Conservation (phyloP, 2,113 vertebrate species). For the Sceloporus undulatus region DNA sequence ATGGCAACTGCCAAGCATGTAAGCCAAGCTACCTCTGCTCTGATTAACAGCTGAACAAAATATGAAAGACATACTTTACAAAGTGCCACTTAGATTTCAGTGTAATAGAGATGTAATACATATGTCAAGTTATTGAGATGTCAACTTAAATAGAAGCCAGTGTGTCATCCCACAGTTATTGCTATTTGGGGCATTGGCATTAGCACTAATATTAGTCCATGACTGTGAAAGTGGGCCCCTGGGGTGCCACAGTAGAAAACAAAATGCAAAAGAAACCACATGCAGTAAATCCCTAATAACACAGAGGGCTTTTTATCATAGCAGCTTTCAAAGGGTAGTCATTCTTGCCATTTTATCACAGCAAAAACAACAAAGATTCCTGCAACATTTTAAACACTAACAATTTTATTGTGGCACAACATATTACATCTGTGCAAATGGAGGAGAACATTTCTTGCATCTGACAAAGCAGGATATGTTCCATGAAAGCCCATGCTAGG, state of each 20-base stretch:
- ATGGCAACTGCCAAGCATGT: conserved; percentile 11
- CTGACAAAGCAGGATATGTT: not conserved
- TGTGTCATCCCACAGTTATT: conserved; percentile 71
- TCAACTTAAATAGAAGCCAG: conserved; percentile 73
- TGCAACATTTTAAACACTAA: not conserved
- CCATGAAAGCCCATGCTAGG: not conserved
- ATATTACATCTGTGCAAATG: not conserved
- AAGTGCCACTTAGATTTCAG: conserved; percentile 58
- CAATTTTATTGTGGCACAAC: not conserved
- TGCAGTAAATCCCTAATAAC: conserved; percentile 48
- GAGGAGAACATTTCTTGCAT: not conserved
- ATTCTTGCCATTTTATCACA: not conserved
- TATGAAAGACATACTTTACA: conserved; percentile 61
- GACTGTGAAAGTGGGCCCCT: conserved; percentile 47
- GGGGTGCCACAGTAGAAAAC: conserved; percentile 52
- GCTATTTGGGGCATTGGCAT: conserved; percentile 58
- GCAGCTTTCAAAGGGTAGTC: not conserved
- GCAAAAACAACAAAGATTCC: not conserved
- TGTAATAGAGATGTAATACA: conserved; percentile 68
- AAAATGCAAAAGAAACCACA: conserved; percentile 39
- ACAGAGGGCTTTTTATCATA: conserved; percentile 5
- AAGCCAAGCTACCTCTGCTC: conserved; percentile 42
- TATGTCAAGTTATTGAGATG: conserved; percentile 73
- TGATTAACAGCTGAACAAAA: conserved; percentile 64
- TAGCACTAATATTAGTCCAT: conserved; percentile 67